A percentile compares a stretch with the other conserved stretches of the same genome.
These are phyloP conservation scores for Scaptomyza pallida DNA, from an alignment of 1,140 invertebrate species.

Conservation along the genomic window DNA sequence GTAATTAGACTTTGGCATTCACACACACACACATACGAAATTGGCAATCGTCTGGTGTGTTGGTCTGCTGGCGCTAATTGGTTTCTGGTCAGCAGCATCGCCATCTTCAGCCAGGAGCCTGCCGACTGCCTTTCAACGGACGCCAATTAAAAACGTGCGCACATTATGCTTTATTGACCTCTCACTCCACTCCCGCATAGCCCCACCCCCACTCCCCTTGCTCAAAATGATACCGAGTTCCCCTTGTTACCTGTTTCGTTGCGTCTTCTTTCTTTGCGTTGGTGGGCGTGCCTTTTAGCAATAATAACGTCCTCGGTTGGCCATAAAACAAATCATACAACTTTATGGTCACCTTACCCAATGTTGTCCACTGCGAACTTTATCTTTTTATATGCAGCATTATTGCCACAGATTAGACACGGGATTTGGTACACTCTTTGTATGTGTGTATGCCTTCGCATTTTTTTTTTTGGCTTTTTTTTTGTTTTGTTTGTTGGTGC, in stretches of 20 bases:
- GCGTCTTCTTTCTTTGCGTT: neutral
- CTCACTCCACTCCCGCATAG: slow-evolving; percentile 32
- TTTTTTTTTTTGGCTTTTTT: too few relatives aligned
- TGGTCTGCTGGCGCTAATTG: slow-evolving; percentile 70
- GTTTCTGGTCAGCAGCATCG: slow-evolving; percentile 68
- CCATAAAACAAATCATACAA: slow-evolving; percentile 83
- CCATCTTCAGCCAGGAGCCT: slow-evolving; percentile 29
- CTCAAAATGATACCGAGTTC: slow-evolving; percentile 36
- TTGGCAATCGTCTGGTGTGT: slow-evolving; percentile 54
- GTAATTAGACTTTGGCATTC: slow-evolving; percentile 81
- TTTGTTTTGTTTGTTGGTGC: slow-evolving; percentile 32
- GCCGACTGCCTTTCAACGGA: slow-evolving; percentile 57
- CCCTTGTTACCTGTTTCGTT: slow-evolving; percentile 34
- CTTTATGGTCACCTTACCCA: slow-evolving; percentile 76
- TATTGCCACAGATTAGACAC: slow-evolving; percentile 83
- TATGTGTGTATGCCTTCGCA: slow-evolving; percentile 6
- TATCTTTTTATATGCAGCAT: slow-evolving; percentile 82
- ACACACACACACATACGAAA: slow-evolving; percentile 35
- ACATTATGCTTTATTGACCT: slow-evolving; percentile 81
- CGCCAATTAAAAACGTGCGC: slow-evolving; percentile 82
- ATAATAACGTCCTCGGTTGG: slow-evolving; percentile 80
- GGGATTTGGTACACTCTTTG: slow-evolving; percentile 65
- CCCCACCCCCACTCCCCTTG: too few relatives aligned
- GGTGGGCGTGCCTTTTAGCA: slow-evolving; percentile 76
- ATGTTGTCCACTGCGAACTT: slow-evolving; percentile 71